Base-by-base conservation (phyloP, 1,140 invertebrate species). In the Rhyacophila brunnea region DNA sequence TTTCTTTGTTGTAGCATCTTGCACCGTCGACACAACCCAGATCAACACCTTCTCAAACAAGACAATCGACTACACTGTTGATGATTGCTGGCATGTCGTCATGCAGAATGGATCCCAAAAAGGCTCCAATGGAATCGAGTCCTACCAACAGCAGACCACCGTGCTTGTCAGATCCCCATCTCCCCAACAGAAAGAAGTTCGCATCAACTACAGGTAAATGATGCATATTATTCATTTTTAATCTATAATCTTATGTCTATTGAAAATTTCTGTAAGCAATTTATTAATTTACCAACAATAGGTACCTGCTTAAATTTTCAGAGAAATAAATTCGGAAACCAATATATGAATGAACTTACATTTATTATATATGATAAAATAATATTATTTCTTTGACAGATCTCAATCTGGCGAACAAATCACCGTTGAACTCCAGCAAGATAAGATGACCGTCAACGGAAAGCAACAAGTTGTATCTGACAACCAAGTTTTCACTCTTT, bases 1-100 rank as follows among this genome's bases (percentile, higher is more conserved):
- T 66, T 63, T 59, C 58, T 54, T 73, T 75, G 42, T 11, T 34
- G 2, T 70, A 87, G 86, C 75, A 28, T 73, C 67, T 35, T 89
- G 87, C 65, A 69, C 74, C 10, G 64, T 88, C 38, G 85, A 87
- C 60, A 69, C 73, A 1, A 73, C 68, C 7, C 66, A 69, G 34
- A 76, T 79, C 6, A 79, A 72, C 57, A 88, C 86, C 0, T 88
- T 88, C 72, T 84, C 85, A 66, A 79, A 82, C 61, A 75, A 71
- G 10, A 73, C 72, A 9, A 87, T 83, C 65, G 71, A 80, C 2
- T 68, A 84, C 46, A 65, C 72, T 10, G 54, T 87, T 2, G 77
- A 77, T 15, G 70, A 80, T n/a, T 81, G 79, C 47, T 87, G 83
- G 82, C 81, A 87, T 57, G 81, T 87, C 0, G 73, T 83, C 34